Conservation (phyloP, 2,888 invertebrate genomes). For the Abrostola triplasia region DNA sequence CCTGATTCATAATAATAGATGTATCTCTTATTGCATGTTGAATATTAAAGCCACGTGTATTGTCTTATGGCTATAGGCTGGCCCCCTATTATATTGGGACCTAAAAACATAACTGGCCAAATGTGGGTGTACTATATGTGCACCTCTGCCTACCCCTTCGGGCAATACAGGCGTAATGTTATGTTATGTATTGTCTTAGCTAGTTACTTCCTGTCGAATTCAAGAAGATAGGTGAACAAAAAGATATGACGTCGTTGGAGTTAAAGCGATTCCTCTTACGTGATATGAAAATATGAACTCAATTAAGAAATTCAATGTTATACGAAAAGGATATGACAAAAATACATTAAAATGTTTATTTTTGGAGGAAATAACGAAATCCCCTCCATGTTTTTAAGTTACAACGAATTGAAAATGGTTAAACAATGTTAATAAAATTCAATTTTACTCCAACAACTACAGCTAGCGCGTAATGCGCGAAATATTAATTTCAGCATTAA, state of each 20-base stretch:
- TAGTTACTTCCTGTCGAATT: slow-evolving; percentile 38
- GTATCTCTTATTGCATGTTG: slow-evolving; percentile 28
- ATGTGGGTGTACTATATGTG: too few species aligned
- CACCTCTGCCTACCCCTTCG: too few species aligned
- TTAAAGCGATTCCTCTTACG: slow-evolving; percentile 6
- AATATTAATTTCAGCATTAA: slow-evolving; percentile 51
- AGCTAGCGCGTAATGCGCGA: slow-evolving; percentile 29
- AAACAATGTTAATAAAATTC: slow-evolving; percentile 15
- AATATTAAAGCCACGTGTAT: slow-evolving; percentile 29
- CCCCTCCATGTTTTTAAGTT: neutral
- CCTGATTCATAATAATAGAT: slow-evolving; percentile 38
- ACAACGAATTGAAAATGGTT: neutral
- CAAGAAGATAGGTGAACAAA: slow-evolving; percentile 47
- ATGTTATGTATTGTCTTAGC: slow-evolving; percentile 28
- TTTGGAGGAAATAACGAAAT: too few species aligned
- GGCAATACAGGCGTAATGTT: too few species aligned
- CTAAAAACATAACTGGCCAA: too few species aligned
- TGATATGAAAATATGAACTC: neutral
- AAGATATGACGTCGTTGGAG: slow-evolving; percentile 39
- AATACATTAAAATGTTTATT: too few species aligned
- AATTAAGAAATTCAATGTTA: neutral
- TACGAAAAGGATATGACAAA: too few species aligned
- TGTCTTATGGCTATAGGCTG: too few species aligned
- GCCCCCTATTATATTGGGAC: too few species aligned
- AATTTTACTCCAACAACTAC: slow-evolving; percentile 17